Evolutionary conservation across 2,797 vertebrate species (phyloP).

Genomic region (Bucorvus abyssinicus): DNA sequence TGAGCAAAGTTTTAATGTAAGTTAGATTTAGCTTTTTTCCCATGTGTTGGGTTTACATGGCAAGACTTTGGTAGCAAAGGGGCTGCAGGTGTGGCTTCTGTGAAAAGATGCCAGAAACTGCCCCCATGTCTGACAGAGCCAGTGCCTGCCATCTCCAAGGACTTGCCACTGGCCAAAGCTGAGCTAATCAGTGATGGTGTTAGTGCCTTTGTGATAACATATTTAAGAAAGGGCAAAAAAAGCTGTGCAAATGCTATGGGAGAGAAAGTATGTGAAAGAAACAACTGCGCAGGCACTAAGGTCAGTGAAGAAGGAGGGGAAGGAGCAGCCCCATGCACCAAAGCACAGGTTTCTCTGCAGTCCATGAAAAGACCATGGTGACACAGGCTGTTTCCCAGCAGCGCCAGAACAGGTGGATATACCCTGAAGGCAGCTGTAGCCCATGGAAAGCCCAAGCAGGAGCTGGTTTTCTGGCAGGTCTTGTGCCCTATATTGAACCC

Average conservation of each 20-base stretch:
- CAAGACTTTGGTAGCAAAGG: neutral
- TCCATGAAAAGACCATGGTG: neutral
- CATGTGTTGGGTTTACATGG: rapidly evolving
- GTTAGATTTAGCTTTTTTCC: neutral
- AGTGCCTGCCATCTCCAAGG: neutral
- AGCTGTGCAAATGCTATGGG: too few relatives aligned
- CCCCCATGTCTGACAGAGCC: neutral
- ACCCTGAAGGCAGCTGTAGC: too few relatives aligned
- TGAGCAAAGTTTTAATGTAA: neutral
- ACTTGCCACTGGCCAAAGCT: neutral
- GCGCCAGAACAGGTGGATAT: neutral
- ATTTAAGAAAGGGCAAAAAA: neutral
- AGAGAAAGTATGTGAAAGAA: neutral
- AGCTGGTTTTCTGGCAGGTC: neutral
- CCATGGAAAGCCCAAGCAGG: neutral
- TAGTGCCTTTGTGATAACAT: rapidly evolving
- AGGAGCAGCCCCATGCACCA: rapidly evolving
- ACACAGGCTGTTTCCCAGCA: too few relatives aligned
- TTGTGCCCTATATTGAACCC: neutral
- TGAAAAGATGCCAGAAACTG: neutral
- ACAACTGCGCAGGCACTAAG: neutral
- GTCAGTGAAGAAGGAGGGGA: neutral
- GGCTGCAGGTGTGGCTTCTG: neutral
- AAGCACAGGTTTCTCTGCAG: neutral
- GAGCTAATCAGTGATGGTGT: rapidly evolving